Evolutionary conservation across 30 jellyfish, hydroid and myxozoan genomes (phyloP), one percentile per base, ranked within the genome.

Genomic region (Hydractinia echinata): DNA sequence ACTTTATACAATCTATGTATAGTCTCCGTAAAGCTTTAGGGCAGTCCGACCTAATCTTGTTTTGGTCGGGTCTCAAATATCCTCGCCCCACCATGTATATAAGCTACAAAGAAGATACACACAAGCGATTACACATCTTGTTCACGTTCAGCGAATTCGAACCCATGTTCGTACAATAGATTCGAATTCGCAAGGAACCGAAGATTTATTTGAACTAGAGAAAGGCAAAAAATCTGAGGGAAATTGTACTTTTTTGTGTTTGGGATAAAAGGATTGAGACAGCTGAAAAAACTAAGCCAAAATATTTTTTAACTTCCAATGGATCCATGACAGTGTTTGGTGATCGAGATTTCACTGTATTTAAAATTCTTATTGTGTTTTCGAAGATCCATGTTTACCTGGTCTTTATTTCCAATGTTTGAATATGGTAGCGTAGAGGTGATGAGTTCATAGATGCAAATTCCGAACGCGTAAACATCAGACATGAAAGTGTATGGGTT

Each of bases 11-110:
- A 66, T 92, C 96, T 16, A 77, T 54, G 50, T 70, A 77, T 4
- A 92, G 44, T 30, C 44, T 30, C 44, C 44, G 44, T 30, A 30
- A 54, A n/a, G 55, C 78, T 82, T 87, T 73, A 83, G 79, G 98
- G 71, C 96, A 92, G 82, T 92, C 98, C 6, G 94, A 83, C 10
- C 98, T 90, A 64, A 86, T 79, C 67, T 92, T 92, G 82, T 44
- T 77, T 76, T 82, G 79, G 66, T 92, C 98, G 5, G 95, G 96
- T 20, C 94, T 58, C 68, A 92, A 82, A 83, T 83, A 92, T 5
- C 98, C 98, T 62, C 98, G 82, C 10, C 98, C 98, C 51, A 92
- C 95, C 96, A 87, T 92, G 84, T 92, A 92, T 16, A 92, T 80
- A 51, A 92, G 79, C 98, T 92, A 88, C 72, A n/a, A 69, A 81